Conservation (phyloP, 2,113 vertebrate species). For the Pardalotus punctatus region DNA sequence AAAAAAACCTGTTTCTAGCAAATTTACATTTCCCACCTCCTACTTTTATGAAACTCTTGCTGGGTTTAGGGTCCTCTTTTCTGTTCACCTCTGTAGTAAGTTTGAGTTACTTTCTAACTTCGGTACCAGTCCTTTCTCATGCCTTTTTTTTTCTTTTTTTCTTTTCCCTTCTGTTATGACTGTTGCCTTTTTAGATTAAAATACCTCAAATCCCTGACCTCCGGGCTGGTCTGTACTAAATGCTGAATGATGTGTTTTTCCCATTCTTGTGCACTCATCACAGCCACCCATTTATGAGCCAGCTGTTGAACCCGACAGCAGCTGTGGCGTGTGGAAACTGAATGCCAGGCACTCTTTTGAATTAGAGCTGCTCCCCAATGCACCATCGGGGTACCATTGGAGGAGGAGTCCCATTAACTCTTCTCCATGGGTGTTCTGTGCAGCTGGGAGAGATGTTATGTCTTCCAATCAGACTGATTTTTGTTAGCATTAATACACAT, state of each 20-base stretch:
- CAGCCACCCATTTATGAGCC: conserved; percentile 67
- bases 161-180: not conserved
- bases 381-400: conserved; percentile 9
- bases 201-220: conserved; percentile 16
- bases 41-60: not conserved
- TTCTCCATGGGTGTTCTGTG: not conserved
- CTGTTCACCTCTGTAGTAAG: not conserved
- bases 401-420: conserved; percentile 33
- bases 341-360: conserved; percentile 63
- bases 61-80: not conserved
- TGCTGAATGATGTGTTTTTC: conserved; percentile 58
- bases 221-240: not conserved
- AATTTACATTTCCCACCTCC: not conserved
- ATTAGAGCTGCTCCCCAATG: conserved; percentile 29
- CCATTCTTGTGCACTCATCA: conserved; percentile 40
- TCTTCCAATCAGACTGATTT: not conserved
- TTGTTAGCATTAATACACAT: conserved; percentile 11
- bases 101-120: not conserved
- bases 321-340: conserved; percentile 62
- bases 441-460: conserved; percentile 22
- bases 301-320: conserved; percentile 69
- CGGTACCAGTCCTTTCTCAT: not conserved
- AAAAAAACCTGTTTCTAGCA: not conserved
- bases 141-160: conserved; percentile 9
- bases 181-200: conserved; percentile 37